These are phyloP conservation scores for Drosophila mercatorum DNA, from an alignment of 2,888 invertebrate species.

Conservation along the genomic window DNA sequence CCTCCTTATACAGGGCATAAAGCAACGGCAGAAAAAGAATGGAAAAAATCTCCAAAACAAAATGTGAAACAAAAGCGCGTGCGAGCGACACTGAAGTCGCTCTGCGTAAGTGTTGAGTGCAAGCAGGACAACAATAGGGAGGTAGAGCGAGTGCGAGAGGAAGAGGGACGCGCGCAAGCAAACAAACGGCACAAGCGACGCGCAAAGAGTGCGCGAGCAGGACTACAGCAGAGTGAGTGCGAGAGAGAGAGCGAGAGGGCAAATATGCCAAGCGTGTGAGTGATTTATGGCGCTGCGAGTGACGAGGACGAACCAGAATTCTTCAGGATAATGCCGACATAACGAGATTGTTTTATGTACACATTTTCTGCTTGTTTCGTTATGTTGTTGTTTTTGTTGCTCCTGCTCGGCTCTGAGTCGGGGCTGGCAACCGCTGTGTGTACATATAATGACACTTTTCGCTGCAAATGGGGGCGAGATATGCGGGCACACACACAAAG, in stretches of 20 bases:
- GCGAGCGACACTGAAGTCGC: constrained; percentile 37
- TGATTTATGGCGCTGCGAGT: constrained; percentile 83
- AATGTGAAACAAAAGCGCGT: constrained; percentile 63
- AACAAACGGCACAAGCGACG: constrained; percentile 56
- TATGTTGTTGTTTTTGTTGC: constrained; percentile 31
- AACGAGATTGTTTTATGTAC: constrained; percentile 83
- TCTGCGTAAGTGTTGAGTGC: constrained; percentile 48
- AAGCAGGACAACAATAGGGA: constrained; percentile 51
- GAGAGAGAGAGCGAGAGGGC: constrained; percentile 42
- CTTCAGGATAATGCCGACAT: constrained; percentile 83
- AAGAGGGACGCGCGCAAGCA: constrained; percentile 54
- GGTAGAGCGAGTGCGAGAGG: neutral
- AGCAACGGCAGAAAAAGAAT: constrained; percentile 22
- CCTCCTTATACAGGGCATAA: constrained; percentile 31
- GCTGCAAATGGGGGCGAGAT: constrained; percentile 67
- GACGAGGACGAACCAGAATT: constrained; percentile 84
- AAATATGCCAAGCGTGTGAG: constrained; percentile 81
- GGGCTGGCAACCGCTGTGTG: constrained; percentile 41
- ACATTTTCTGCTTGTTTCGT: constrained; percentile 68
- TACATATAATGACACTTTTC: constrained; percentile 72
- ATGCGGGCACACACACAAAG: constrained; percentile 46
- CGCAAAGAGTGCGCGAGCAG: constrained; percentile 34
- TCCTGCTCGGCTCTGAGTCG: constrained; percentile 39
- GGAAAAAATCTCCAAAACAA: constrained; percentile 56
- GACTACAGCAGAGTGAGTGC: constrained; percentile 1